phyloP scores from a whole-genome alignment of 2,113 vertebrate genomes.

The Antechinus stuartii region DNA sequence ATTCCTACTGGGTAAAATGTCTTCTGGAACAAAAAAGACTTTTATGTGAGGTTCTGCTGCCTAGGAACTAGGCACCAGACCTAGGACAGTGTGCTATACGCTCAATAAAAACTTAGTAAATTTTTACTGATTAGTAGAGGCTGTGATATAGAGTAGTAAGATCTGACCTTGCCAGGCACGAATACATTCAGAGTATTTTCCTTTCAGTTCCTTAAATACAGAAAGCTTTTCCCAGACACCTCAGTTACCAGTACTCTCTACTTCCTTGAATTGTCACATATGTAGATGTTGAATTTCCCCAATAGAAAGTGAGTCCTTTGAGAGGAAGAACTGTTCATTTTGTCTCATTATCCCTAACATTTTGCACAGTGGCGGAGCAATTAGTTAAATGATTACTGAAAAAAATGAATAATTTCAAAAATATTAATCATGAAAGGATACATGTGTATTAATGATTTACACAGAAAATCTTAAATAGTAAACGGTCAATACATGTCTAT shows the following conservation, averaged over 20 bases:
- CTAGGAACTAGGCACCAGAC: not conserved
- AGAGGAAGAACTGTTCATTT: not conserved
- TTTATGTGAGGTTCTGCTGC: not conserved
- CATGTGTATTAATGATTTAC: not conserved
- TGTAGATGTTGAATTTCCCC: not conserved
- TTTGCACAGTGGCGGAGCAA: not conserved
- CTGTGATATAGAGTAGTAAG: not conserved
- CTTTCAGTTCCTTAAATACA: not conserved
- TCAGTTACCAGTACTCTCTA: not conserved
- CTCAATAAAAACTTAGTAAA: not conserved
- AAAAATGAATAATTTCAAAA: not conserved
- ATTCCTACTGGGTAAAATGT: conserved; percentile 15
- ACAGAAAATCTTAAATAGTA: too few relatives aligned
- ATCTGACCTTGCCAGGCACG: not conserved
- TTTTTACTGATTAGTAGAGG: not conserved
- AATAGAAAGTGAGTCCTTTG: not conserved
- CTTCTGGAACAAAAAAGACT: not conserved
- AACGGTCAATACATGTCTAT: not conserved
- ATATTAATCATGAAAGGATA: not conserved
- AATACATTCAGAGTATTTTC: not conserved
- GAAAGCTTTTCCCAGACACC: not conserved
- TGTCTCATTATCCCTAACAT: not conserved
- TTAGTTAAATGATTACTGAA: not conserved
- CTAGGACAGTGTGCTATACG: not conserved
- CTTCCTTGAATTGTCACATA: not conserved